Conservation (phyloP, 2,113 vertebrate species). For the Xenotilapia caudafasciata region DNA sequence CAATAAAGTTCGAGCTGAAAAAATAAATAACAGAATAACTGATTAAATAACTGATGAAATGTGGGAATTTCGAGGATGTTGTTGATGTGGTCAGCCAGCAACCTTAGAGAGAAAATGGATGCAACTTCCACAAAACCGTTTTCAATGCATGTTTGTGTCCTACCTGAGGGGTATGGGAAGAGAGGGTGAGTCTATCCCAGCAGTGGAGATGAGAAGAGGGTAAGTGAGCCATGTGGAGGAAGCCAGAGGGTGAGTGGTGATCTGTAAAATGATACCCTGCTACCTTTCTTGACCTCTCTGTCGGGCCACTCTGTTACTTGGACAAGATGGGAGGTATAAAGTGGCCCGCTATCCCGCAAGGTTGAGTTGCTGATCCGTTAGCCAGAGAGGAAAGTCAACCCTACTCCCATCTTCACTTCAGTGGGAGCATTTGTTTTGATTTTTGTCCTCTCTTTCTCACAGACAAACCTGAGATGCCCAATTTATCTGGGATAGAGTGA, state of each 20-base stretch:
- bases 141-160: slow-evolving; percentile 32
- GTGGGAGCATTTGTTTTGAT: slow-evolving; percentile 78
- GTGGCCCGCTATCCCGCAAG: slow-evolving; percentile 65
- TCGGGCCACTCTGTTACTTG: slow-evolving; percentile 65
- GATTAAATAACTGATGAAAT: background rate
- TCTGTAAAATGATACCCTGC: slow-evolving; percentile 70
- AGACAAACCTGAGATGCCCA: slow-evolving; percentile 75
- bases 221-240: slow-evolving; percentile 67
- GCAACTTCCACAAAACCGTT: background rate
- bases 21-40: background rate
- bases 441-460: slow-evolving; percentile 73
- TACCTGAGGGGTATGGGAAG: slow-evolving; percentile 33
- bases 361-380: slow-evolving; percentile 73
- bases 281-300: slow-evolving; percentile 71
- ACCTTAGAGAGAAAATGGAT: background rate
- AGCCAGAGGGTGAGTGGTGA: slow-evolving; percentile 64
- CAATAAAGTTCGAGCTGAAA: background rate
- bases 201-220: slow-evolving; percentile 59
- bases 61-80: fast-evolving
- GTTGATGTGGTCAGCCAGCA: background rate
- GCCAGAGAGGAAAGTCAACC: slow-evolving; percentile 71
- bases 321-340: slow-evolving; percentile 68
- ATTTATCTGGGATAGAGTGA: slow-evolving; percentile 73
- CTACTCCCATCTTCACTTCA: slow-evolving; percentile 70
- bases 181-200: slow-evolving; percentile 35